Evolutionary conservation across 2,797 vertebrate genomes (phyloP), one percentile per base, ranked within the genome.

Genomic region (Benthosema pterotum): DNA sequence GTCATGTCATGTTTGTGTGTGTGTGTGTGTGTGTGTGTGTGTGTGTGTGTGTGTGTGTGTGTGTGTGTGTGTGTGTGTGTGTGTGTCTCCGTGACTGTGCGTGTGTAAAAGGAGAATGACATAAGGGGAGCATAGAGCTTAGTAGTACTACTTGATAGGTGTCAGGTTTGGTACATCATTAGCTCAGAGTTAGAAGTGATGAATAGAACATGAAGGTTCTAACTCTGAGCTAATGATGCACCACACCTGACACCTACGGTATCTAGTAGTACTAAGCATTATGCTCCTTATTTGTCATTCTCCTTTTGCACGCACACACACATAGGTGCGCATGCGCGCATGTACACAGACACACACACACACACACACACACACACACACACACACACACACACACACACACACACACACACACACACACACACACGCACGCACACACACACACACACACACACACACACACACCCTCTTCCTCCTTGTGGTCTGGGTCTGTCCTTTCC

Each of bases 131-230:
- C n/a, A 13, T 46, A 46, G n/a, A 46, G 45, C 12, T 38, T 15
- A 46, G 45, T 15, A 6, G 45, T 15, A 46, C 45, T 52, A 28
- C 22, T 51, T 1, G 8, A 19, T 2, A 14, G 57, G 64, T 75
- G 57, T 71, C 57, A 46, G 43, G 60, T 75, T 67, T 28, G 42
- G 52, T 49, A 32, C 69, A 50, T 62, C 57, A 69, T 69, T 69
- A 57, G 62, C 48, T 46, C 48, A 65, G 60, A 49, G 57, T 71
- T 52, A 53, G 65, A 22, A 17, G 54, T 84, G 79, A 86, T 86
- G 76, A 88, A 71, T 86, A 74, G 61, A 85, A 61, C 74, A 80
- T 76, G 71, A 78, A 71, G 75, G 62, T 32, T 32, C 28, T 32
- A 32, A 32, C 28, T 32, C 28, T 32, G 28, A 7, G 28, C 28